Evolutionary conservation across 2,888 invertebrate species (phyloP).

Genomic region (Ennomos quercinarius): DNA sequence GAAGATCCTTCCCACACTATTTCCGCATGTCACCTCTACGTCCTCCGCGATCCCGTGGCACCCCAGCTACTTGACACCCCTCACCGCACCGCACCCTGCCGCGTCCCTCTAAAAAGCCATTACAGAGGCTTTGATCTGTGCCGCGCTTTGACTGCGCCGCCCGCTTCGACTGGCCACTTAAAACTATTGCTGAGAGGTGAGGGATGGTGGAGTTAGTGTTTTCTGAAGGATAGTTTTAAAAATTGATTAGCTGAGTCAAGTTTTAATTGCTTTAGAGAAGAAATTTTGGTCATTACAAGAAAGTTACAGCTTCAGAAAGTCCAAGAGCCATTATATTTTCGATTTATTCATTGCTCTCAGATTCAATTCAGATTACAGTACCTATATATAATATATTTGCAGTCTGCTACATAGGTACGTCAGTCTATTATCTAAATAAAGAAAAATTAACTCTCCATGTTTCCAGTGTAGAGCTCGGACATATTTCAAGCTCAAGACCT

Average conservation of each 20-base stretch:
- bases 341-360: no score
- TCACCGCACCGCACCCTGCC: constrained; percentile 42
- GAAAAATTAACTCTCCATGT: no score
- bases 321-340: no score
- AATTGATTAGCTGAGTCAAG: constrained; percentile 2
- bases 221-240: constrained; percentile 4
- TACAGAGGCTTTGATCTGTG: constrained; percentile 75
- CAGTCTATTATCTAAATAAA: no score
- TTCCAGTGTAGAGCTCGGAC: no score
- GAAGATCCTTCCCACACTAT: constrained; percentile 5
- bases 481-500: no score
- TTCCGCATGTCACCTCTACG: constrained; percentile 18
- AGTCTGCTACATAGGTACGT: no score
- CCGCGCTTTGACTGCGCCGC: constrained; percentile 74
- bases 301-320: no score
- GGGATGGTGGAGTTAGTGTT: constrained; percentile 11
- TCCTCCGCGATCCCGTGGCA: constrained; percentile 7
- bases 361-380: no score
- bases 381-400: no score
- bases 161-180: constrained; percentile 74
- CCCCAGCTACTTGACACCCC: constrained; percentile 66
- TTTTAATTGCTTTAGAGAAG: not conserved
- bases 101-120: constrained; percentile 75
- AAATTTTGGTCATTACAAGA: no score
- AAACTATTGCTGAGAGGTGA: constrained; percentile 44